These are phyloP conservation scores for Psettodes erumei DNA, from an alignment of 2,113 vertebrate genomes.

Conservation along the genomic window DNA sequence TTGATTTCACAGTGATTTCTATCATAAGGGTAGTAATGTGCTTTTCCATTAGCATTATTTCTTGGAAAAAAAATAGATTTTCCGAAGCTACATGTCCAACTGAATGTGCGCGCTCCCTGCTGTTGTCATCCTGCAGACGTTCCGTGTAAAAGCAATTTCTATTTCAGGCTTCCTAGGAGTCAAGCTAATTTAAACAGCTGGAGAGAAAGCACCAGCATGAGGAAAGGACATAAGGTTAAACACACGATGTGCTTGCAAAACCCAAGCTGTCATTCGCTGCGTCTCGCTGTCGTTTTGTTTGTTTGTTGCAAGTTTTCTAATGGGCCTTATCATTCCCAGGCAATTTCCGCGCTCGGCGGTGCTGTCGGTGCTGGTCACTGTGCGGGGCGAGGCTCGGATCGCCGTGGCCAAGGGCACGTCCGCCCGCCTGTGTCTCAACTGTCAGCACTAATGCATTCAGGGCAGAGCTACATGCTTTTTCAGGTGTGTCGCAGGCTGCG, in stretches of 20 bases:
- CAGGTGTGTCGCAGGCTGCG: slow-evolving; percentile 76
- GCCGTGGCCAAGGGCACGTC: slow-evolving; percentile 79
- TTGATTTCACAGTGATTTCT: slow-evolving; percentile 63
- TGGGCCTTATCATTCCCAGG: slow-evolving; percentile 43
- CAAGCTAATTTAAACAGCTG: slow-evolving; percentile 79
- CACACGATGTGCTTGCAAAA: slow-evolving; percentile 74
- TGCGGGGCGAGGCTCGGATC: slow-evolving; percentile 62
- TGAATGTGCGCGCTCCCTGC: slow-evolving; percentile 33
- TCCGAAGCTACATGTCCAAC: slow-evolving; percentile 36
- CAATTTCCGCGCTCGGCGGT: slow-evolving; percentile 42
- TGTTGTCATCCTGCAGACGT: slow-evolving; percentile 47
- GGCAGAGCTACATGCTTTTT: slow-evolving; percentile 78
- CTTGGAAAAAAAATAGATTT: slow-evolving; percentile 36
- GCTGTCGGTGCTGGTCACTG: slow-evolving; percentile 50
- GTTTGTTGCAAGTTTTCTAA: slow-evolving; percentile 68
- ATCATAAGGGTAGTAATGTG: slow-evolving; percentile 41
- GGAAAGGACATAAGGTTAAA: slow-evolving; percentile 81
- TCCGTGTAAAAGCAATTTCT: slow-evolving; percentile 75
- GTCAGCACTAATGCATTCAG: slow-evolving; percentile 86
- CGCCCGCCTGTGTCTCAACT: slow-evolving; percentile 69
- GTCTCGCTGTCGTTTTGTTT: slow-evolving; percentile 63
- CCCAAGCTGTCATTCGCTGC: slow-evolving; percentile 50
- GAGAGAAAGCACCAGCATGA: slow-evolving; percentile 61
- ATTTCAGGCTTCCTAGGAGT: slow-evolving; percentile 66
- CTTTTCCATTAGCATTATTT: slow-evolving; percentile 44